phyloP scores from a whole-genome alignment of 1,140 invertebrate species.

The Drosophila triauraria region DNA sequence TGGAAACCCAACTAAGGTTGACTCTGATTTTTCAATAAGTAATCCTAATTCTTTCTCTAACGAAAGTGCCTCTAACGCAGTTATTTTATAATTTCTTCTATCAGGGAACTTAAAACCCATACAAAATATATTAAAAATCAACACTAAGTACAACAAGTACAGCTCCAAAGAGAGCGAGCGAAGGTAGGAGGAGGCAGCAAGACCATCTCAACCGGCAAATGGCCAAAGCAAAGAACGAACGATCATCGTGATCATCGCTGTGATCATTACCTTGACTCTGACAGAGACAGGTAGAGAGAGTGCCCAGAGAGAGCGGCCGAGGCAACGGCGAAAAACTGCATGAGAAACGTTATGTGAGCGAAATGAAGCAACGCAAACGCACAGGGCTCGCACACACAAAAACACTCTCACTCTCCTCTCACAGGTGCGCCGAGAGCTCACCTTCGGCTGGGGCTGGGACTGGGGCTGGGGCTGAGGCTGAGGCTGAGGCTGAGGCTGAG shows the following conservation, averaged over 20 bases:
- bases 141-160: slow-evolving; percentile 80
- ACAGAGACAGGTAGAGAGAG: slow-evolving; percentile 36
- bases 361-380: slow-evolving; percentile 69
- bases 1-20: neutral
- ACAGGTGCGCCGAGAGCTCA: slow-evolving; percentile 51
- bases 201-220: slow-evolving; percentile 77
- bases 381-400: slow-evolving; percentile 41
- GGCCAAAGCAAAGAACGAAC: slow-evolving; percentile 60
- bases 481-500: no score
- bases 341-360: slow-evolving; percentile 82
- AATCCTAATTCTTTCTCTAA: neutral
- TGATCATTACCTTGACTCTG: slow-evolving; percentile 84
- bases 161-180: slow-evolving; percentile 23
- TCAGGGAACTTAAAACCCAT: neutral
- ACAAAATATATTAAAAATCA: slow-evolving; percentile 16
- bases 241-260: slow-evolving; percentile 53
- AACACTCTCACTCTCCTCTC: slow-evolving; percentile 80
- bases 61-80: neutral
- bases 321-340: slow-evolving; percentile 70
- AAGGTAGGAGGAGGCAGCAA: slow-evolving; percentile 28
- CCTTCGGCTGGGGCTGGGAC: neutral
- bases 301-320: slow-evolving; percentile 20
- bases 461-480: no score
- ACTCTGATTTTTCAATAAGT: neutral
- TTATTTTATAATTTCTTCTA: neutral